A percentile compares a stretch with the other conserved stretches of the same genome.
phyloP scores from a whole-genome alignment of 2,113 vertebrate genomes.

The Stercorarius parasiticus region DNA sequence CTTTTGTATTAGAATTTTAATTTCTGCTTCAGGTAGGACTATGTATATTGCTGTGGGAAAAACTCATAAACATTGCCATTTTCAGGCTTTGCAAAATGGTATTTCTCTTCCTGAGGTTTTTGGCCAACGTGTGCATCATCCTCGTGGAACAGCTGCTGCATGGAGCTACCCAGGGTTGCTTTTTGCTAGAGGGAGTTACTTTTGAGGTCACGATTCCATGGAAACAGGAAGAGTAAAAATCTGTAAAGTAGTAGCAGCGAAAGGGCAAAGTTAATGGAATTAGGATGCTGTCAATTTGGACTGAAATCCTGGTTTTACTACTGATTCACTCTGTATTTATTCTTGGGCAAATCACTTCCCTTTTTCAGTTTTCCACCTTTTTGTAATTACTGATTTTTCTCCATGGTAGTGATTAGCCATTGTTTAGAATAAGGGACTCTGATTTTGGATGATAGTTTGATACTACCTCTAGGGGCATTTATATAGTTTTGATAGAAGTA shows the following conservation, averaged over 20 bases:
- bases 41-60: neutral
- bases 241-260: neutral
- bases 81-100: neutral
- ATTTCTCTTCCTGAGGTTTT: neutral
- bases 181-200: neutral
- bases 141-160: neutral
- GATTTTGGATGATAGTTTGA: neutral
- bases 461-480: neutral
- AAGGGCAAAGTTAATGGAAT: neutral
- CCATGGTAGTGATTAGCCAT: neutral
- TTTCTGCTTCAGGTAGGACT: neutral
- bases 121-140: rapidly evolving
- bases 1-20: neutral
- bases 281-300: neutral
- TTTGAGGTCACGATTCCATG: neutral
- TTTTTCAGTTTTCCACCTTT: neutral
- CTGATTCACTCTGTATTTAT: neutral
- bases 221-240: neutral
- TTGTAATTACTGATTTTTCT: neutral
- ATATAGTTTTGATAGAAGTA: neutral
- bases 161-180: neutral
- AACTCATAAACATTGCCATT: neutral
- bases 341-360: neutral
- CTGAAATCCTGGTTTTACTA: neutral
- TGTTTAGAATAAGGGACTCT: neutral